Conservation (phyloP, 37 sponge, comb jelly and placozoan genomes). For the Spongilla lacustris region DNA sequence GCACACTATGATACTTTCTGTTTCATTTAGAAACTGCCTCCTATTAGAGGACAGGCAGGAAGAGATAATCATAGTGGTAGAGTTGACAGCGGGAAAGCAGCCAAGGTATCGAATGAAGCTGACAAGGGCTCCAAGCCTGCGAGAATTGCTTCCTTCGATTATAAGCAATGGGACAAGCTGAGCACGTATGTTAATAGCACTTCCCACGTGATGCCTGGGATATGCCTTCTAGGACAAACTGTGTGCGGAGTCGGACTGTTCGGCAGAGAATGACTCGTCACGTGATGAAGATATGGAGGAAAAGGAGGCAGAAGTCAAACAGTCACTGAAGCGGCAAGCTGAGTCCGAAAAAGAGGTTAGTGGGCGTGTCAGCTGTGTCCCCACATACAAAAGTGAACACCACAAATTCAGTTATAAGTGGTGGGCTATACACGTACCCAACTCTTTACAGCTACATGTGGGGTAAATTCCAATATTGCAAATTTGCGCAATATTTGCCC, state of each 20-base stretch:
- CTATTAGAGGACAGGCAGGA: slow-evolving; percentile 39
- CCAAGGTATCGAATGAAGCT: slow-evolving; percentile 30
- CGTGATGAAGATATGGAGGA: slow-evolving; percentile 41
- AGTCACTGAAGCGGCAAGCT: slow-evolving; percentile 61
- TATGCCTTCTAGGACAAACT: slow-evolving; percentile 87
- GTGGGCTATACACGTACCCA: no score
- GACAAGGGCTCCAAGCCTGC: slow-evolving; percentile 15
- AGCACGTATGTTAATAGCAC: slow-evolving; percentile 34
- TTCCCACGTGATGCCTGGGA: no score
- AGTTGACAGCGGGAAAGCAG: background rate
- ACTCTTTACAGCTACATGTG: no score
- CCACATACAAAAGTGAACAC: no score
- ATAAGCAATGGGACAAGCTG: slow-evolving; percentile 94
- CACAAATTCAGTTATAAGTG: no score
- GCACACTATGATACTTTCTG: background rate
- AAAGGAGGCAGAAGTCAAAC: slow-evolving; percentile 54
- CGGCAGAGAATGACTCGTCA: slow-evolving; percentile 14
- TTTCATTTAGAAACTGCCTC: slow-evolving; percentile 56
- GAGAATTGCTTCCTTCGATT: slow-evolving; percentile 91
- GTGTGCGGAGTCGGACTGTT: slow-evolving; percentile 72
- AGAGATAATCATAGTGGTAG: background rate
- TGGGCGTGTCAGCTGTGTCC: no score
- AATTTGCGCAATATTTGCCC: no score
- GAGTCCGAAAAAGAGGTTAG: slow-evolving; percentile 72
- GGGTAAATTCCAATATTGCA: no score